Conservation (phyloP, 2,888 invertebrate species). For the Allolobophora icterica region DNA sequence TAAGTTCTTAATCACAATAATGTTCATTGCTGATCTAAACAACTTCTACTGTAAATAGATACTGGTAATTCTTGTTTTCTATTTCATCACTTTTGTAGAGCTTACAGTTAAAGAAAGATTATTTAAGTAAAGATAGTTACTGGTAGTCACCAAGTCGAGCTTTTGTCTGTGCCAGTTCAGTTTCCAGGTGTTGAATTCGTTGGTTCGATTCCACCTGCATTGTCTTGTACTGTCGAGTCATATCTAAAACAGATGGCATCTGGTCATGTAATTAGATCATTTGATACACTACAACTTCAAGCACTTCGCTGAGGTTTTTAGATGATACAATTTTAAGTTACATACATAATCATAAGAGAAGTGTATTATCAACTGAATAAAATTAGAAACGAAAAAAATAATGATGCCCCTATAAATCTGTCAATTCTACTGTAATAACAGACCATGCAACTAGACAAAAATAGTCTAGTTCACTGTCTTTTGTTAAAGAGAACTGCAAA, state of each 20-base stretch:
- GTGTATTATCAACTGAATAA: neutral
- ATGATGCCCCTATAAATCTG: no score
- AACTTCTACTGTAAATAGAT: neutral
- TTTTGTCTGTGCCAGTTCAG: slow-evolving; percentile 52
- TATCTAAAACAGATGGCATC: slow-evolving; percentile 52
- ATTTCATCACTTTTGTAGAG: no score
- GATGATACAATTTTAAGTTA: neutral
- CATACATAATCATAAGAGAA: neutral
- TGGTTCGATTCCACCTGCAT: slow-evolving; percentile 63
- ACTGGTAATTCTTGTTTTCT: neutral
- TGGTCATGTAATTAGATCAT: neutral
- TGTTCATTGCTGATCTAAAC: neutral
- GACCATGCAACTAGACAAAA: no score
- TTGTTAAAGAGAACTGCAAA: no score
- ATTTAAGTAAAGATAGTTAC: no score
- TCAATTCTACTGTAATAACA: no score
- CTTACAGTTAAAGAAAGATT: no score
- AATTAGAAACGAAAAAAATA: no score
- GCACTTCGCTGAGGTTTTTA: neutral
- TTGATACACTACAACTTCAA: neutral
- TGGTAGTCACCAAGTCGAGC: slow-evolving; percentile 34
- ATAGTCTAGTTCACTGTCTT: no score
- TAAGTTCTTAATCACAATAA: neutral
- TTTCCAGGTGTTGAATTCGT: slow-evolving; percentile 58
- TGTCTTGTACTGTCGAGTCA: slow-evolving; percentile 64